phyloP scores from a whole-genome alignment of 2,797 vertebrate genomes.

The Acipenser oxyrinchus region DNA sequence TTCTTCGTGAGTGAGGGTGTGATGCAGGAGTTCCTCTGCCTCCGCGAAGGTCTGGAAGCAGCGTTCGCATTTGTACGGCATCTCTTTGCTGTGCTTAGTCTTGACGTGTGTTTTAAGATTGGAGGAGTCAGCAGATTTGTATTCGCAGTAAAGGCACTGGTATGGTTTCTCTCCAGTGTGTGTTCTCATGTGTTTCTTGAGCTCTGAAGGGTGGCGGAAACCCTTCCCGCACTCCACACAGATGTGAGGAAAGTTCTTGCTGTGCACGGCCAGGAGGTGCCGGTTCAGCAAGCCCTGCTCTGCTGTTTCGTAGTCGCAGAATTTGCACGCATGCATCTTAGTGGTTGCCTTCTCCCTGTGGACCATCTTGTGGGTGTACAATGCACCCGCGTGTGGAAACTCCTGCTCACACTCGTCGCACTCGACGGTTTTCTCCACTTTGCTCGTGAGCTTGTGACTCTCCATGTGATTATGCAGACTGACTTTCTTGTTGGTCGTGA shows the following conservation, averaged over 20 bases:
- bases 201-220: slow-evolving; percentile 92
- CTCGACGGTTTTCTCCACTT: slow-evolving; percentile 77
- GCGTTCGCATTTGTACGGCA: slow-evolving; percentile 85
- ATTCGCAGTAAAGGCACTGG: slow-evolving; percentile 90
- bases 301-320: slow-evolving; percentile 94
- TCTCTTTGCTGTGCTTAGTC: slow-evolving; percentile 95
- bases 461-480: slow-evolving; percentile 97
- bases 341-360: slow-evolving; percentile 81
- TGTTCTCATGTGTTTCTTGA: slow-evolving; percentile 98
- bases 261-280: slow-evolving; percentile 94
- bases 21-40: slow-evolving; percentile 89
- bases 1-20: slow-evolving; percentile 84
- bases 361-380: slow-evolving; percentile 91
- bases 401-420: slow-evolving; percentile 90
- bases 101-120: slow-evolving; percentile 98
- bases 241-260: slow-evolving; percentile 97
- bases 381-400: slow-evolving; percentile 84
- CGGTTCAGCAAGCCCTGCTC: slow-evolving; percentile 92
- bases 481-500: slow-evolving; percentile 97
- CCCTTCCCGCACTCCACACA: slow-evolving; percentile 97
- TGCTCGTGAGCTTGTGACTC: slow-evolving; percentile 87
- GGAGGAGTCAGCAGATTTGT: slow-evolving; percentile 91
- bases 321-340: slow-evolving; percentile 96
- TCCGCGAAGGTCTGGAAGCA: slow-evolving; percentile 91
- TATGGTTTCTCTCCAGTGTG: slow-evolving; percentile 96